Evolutionary conservation across 2,797 vertebrate genomes (phyloP), one percentile per base, ranked within the genome.

Genomic region (Botia almorhae): DNA sequence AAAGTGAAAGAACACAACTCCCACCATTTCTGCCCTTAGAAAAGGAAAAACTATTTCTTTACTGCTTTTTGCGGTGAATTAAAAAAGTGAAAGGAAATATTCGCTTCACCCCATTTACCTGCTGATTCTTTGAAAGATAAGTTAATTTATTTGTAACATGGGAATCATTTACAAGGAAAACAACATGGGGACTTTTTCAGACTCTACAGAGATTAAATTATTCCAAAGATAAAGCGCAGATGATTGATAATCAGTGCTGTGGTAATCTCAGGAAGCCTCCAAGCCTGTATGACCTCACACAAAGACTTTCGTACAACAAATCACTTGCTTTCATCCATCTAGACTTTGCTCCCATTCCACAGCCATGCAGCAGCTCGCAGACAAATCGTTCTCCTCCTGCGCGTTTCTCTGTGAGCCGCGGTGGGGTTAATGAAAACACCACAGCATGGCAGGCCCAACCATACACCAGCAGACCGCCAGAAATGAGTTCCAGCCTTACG

Each of bases 401-500:
- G 33, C 69, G 58, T 82, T 85, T 69, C 78, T 72, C 76, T 78
- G 63, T 82, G 80, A 81, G 78, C 53, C 64, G 71, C 61, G 56
- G 68, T 23, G 65, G 74, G 74, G 74, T 76, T 83, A 80, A 80
- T 79, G 83, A 82, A 71, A 84, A 84, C 63, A 69, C 72, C 83
- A 84, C 73, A 83, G 84, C 81, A 77, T 77, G 83, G 81, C 36
- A 77, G 78, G 23, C 70, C 51, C 53, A 73, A 64, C 72, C 55
- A 75, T 84, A 56, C 83, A 70, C 61, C 78, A 85, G 36, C 71
- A 76, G 78, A 80, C 75, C 68, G 74, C 71, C 80, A 85, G 81
- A 76, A 80, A 77, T 81, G 68, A 83, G 82, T 82, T 83, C 82
- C 78, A 85, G 86, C 82, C 83, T 71, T 36, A 85, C 74, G 75